These are phyloP conservation scores for Empidonax traillii DNA, from an alignment of 2,113 vertebrate genomes.

Conservation along the genomic window DNA sequence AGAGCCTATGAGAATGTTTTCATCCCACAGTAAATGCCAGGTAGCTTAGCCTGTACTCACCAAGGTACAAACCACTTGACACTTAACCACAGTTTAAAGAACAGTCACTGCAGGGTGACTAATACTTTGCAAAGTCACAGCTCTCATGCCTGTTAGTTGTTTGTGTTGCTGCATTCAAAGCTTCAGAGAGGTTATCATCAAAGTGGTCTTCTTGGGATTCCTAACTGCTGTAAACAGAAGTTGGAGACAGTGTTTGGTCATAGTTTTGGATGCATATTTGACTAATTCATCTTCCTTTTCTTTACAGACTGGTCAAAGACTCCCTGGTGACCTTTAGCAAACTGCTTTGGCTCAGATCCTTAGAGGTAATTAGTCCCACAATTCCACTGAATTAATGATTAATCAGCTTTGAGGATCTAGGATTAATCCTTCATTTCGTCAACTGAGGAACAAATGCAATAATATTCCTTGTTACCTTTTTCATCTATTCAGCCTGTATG, in stretches of 20 bases:
- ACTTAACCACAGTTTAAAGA: neutral
- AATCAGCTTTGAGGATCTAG: neutral
- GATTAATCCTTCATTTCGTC: constrained; percentile 39
- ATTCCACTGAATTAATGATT: constrained; percentile 9
- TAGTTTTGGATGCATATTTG: neutral
- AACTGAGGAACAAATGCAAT: neutral
- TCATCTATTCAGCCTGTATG: neutral
- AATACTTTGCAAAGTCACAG: neutral
- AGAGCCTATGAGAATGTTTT: neutral
- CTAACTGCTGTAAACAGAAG: neutral
- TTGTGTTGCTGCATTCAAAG: neutral
- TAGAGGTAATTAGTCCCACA: neutral
- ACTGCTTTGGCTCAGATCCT: neutral
- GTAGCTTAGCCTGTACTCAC: neutral
- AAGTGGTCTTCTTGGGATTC: neutral
- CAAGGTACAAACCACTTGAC: neutral
- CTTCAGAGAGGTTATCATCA: neutral
- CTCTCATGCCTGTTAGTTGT: fast-evolving
- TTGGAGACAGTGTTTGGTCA: neutral
- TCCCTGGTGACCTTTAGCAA: constrained; percentile 9
- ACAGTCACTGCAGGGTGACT: neutral
- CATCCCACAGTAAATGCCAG: fast-evolving
- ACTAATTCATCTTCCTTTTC: neutral
- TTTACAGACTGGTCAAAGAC: neutral
- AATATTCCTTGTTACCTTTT: neutral